phyloP scores from a whole-genome alignment of 2,113 vertebrate genomes.

The Nyctibius bracteatus region DNA sequence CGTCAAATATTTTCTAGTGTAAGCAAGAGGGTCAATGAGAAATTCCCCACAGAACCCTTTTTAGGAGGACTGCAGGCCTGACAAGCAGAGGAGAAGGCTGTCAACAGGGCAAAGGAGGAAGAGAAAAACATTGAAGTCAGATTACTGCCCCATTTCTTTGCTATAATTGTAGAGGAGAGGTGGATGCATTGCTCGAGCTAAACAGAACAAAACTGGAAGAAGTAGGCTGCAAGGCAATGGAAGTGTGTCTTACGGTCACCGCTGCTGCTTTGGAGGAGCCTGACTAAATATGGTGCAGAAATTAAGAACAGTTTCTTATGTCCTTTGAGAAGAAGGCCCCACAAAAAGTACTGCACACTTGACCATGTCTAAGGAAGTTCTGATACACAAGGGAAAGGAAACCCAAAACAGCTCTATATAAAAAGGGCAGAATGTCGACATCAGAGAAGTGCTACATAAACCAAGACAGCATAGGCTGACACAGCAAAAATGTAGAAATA shows the following conservation, averaged over 20 bases:
- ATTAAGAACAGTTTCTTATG: not conserved
- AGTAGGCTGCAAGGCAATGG: not conserved
- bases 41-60: not conserved
- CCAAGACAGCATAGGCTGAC: not conserved
- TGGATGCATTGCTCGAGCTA: not conserved
- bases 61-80: not conserved
- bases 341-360: not conserved
- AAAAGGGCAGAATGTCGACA: not conserved
- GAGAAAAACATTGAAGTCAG: not conserved
- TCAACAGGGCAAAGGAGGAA: not conserved
- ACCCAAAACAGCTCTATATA: not conserved
- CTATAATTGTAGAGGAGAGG: not conserved
- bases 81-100: not conserved
- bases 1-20: not conserved
- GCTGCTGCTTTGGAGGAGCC: not conserved
- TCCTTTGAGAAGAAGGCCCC: not conserved
- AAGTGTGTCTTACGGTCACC: not conserved
- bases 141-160: not conserved
- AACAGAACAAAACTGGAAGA: not conserved
- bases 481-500: not conserved
- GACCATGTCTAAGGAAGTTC: not conserved
- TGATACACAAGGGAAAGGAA: not conserved
- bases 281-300: not conserved
- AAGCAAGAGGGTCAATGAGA: not conserved
- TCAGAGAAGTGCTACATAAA: not conserved